phyloP scores from a whole-genome alignment of 2,888 invertebrate genomes.

The Peribatodes rhomboidaria region DNA sequence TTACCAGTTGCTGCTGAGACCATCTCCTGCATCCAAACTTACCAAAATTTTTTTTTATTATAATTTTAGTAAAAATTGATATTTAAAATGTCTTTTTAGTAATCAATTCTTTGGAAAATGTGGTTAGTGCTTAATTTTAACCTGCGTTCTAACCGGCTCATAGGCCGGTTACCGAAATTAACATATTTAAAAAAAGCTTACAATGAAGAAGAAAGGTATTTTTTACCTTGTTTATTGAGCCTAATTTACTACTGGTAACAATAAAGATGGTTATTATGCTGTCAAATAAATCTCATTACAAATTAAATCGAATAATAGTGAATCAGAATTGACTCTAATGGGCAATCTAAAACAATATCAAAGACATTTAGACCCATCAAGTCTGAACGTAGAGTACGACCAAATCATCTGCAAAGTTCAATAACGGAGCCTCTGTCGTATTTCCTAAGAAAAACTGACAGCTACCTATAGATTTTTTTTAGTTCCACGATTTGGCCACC shows the following conservation, averaged over 20 bases:
- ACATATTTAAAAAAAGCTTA: too few species aligned
- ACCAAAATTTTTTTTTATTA: too few species aligned
- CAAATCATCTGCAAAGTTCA: background rate
- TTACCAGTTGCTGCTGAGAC: too few species aligned
- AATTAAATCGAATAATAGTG: conserved; percentile 14
- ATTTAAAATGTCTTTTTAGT: too few species aligned
- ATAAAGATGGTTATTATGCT: conserved; percentile 4
- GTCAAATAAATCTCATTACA: conserved; percentile 13
- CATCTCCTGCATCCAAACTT: too few species aligned
- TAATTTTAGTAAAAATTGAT: too few species aligned
- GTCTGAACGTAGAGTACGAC: conserved; percentile 9
- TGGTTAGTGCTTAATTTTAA: too few species aligned
- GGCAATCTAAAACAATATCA: conserved; percentile 43
- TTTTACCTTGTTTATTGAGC: too few species aligned
- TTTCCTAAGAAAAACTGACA: background rate
- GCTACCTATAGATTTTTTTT: background rate
- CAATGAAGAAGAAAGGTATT: too few species aligned
- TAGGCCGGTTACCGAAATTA: too few species aligned
- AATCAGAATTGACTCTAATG: conserved; percentile 26
- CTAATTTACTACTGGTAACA: background rate
- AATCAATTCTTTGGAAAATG: too few species aligned
- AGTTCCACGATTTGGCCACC: background rate
- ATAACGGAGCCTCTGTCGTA: background rate
- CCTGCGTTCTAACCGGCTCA: too few species aligned
- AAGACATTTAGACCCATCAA: conserved; percentile 29